These are phyloP conservation scores for Pyrochroa serraticornis DNA, from an alignment of 2,888 invertebrate genomes.

Conservation along the genomic window DNA sequence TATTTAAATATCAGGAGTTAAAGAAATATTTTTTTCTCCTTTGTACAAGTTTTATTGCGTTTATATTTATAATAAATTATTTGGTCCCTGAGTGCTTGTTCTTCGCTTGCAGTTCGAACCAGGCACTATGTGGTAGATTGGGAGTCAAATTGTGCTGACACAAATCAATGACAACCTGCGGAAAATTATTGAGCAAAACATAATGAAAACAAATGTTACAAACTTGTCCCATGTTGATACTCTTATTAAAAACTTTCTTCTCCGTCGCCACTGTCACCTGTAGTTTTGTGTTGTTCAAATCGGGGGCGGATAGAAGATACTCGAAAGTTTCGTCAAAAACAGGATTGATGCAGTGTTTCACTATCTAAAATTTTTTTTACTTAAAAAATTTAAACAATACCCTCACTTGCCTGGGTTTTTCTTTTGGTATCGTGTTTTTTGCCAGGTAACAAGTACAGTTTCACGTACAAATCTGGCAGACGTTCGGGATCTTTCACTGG, in stretches of 20 bases:
- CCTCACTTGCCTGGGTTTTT: constrained; percentile 71
- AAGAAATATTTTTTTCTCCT: no score
- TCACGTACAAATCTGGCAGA: constrained; percentile 90
- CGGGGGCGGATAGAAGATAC: constrained; percentile 81
- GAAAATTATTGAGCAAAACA: constrained; percentile 34
- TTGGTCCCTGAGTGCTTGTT: background rate
- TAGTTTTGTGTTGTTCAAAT: constrained; percentile 75
- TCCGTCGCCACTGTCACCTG: constrained; percentile 88
- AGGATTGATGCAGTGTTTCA: constrained; percentile 88
- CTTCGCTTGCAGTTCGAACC: constrained; percentile 66
- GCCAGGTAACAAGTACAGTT: constrained; percentile 83
- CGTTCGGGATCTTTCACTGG: constrained; percentile 80
- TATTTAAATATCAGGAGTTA: no score
- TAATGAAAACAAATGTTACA: constrained; percentile 29
- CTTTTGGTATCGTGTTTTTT: constrained; percentile 83
- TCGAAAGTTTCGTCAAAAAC: constrained; percentile 90
- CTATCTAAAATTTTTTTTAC: constrained; percentile 57
- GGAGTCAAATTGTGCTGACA: constrained; percentile 72
- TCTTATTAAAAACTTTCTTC: constrained; percentile 77
- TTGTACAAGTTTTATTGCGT: no score
- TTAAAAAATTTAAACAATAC: constrained; percentile 8
- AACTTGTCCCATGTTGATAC: constrained; percentile 83
- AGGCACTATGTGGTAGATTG: constrained; percentile 61
- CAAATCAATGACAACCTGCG: constrained; percentile 69
- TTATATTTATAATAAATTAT: background rate